These are phyloP conservation scores for Halcyon chelicuti DNA, from an alignment of 2,797 vertebrate species.

Conservation along the genomic window DNA sequence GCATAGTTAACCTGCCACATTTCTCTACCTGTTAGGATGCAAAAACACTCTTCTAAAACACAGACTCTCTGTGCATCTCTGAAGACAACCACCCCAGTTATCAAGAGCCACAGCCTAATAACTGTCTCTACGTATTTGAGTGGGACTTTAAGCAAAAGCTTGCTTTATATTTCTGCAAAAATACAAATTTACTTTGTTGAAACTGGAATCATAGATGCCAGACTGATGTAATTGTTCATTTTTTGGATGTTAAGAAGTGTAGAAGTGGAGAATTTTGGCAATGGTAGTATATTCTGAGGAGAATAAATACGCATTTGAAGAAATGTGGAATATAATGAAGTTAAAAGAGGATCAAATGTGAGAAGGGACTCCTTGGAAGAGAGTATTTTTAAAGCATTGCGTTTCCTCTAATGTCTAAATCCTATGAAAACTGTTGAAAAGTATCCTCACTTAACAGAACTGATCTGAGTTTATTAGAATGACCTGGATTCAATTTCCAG, in stretches of 20 bases:
- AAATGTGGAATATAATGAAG: neutral
- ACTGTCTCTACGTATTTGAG: neutral
- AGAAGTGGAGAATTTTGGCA: neutral
- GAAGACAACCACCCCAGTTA: neutral
- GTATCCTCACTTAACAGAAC: neutral
- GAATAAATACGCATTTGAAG: neutral
- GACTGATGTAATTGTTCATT: neutral
- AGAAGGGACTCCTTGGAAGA: neutral
- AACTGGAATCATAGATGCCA: neutral
- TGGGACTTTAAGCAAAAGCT: neutral
- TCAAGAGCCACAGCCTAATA: neutral
- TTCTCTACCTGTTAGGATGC: neutral
- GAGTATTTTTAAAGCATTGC: neutral
- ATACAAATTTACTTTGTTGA: neutral
- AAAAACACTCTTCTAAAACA: neutral
- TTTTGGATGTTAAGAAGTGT: neutral
- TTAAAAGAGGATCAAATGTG: neutral
- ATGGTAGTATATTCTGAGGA: neutral
- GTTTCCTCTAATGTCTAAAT: neutral
- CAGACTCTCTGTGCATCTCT: neutral
- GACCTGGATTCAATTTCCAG: neutral
- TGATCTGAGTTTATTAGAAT: neutral
- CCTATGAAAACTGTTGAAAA: neutral
- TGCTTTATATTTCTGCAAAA: neutral
- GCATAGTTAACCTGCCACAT: neutral